These are phyloP conservation scores for Macropus fuliginosus DNA, from an alignment of 2,797 vertebrate species.

Conservation along the genomic window DNA sequence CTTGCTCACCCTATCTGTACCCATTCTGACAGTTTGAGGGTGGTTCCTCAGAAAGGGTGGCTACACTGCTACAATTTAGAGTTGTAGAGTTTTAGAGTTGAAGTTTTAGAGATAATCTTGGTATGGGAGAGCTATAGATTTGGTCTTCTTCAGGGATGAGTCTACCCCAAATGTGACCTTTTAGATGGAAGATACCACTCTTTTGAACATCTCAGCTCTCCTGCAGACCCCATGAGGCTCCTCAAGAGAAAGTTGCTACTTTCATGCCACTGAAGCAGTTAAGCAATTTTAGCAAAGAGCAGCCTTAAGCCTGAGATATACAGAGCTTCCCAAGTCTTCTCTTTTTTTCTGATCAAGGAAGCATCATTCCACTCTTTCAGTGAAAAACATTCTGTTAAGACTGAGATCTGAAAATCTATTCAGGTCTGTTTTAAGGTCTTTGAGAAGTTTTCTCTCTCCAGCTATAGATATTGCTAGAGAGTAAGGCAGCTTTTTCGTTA, in stretches of 20 bases:
- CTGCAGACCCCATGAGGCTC: neutral
- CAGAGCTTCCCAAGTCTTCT: neutral
- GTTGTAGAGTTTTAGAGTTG: neutral
- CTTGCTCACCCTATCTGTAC: neutral
- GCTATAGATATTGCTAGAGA: neutral
- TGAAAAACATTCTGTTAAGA: neutral
- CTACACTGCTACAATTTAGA: neutral
- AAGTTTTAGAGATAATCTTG: neutral
- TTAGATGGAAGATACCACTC: neutral
- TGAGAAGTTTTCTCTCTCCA: neutral
- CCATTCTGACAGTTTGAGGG: neutral
- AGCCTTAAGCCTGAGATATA: neutral
- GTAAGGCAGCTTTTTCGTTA: neutral
- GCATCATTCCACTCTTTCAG: neutral
- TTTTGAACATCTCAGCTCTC: neutral
- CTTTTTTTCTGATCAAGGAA: neutral
- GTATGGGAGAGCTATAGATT: neutral
- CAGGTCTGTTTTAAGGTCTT: neutral
- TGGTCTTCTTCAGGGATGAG: neutral
- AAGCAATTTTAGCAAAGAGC: neutral
- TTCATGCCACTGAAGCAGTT: neutral
- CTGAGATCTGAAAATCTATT: neutral
- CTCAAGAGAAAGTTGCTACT: neutral
- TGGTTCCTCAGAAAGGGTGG: neutral
- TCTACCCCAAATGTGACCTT: neutral